phyloP scores from a whole-genome alignment of 2,888 invertebrate genomes.

The Apodemia hepburni region DNA sequence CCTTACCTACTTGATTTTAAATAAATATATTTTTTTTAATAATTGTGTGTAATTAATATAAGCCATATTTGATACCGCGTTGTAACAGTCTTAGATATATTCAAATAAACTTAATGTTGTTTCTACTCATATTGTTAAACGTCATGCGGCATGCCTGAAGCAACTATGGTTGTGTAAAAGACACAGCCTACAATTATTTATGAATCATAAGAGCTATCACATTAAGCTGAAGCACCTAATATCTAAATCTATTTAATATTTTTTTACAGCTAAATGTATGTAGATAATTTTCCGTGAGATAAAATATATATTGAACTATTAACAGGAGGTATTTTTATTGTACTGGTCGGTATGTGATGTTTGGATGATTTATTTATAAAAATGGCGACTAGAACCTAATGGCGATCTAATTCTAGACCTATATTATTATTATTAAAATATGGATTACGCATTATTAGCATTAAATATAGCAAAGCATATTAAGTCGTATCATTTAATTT shows the following conservation, averaged over 20 bases:
- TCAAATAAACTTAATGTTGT: neutral
- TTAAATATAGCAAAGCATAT: constrained; percentile 14
- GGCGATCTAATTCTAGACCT: constrained; percentile 29
- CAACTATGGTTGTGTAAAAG: constrained; percentile 28
- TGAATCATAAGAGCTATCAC: neutral
- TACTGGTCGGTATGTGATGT: constrained; percentile 60
- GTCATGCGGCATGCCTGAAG: neutral
- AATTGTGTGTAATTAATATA: too few species aligned
- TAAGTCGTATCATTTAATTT: neutral
- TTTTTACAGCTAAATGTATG: constrained; percentile 46
- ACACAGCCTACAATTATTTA: constrained; percentile 15
- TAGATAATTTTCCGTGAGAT: constrained; percentile 48
- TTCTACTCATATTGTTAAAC: neutral
- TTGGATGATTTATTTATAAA: constrained; percentile 25
- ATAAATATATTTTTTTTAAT: too few species aligned
- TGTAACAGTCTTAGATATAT: neutral
- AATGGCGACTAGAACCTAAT: constrained; percentile 41
- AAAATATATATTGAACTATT: constrained; percentile 66
- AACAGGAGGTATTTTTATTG: constrained; percentile 70
- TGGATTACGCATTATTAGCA: constrained; percentile 16
- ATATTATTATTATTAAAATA: constrained; percentile 24
- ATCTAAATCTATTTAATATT: constrained; percentile 41
- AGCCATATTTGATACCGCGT: neutral
- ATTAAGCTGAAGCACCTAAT: constrained; percentile 68
- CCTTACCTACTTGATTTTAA: too few species aligned